phyloP scores from a whole-genome alignment of 2,888 invertebrate genomes.

The Drosophila lutescens region DNA sequence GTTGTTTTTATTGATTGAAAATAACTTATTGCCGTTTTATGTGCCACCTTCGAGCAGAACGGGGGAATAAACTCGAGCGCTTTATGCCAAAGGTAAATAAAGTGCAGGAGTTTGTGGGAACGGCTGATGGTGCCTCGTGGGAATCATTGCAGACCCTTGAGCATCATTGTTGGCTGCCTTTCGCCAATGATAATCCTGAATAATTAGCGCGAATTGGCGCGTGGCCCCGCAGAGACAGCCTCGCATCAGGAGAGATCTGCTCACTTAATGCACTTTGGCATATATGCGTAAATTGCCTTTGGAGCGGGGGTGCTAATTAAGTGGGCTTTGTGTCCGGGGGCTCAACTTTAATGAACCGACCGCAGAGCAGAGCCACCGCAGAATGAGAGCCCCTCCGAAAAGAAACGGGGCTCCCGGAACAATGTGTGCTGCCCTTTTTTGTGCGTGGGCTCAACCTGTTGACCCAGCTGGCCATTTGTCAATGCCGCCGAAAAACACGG shows the following conservation, averaged over 20 bases:
- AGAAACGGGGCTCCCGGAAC: neutral
- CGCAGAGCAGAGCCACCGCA: neutral
- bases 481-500: conserved; percentile 24
- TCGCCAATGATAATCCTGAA: conserved; percentile 41
- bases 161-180: conserved; percentile 13
- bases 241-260: conserved; percentile 27
- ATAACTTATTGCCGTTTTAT: conserved; percentile 77
- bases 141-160: conserved; percentile 23
- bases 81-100: conserved; percentile 74
- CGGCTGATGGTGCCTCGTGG: conserved; percentile 5
- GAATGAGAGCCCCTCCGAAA: conserved; percentile 1
- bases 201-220: conserved; percentile 46
- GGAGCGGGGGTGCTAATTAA: conserved; percentile 61
- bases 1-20: conserved; percentile 78
- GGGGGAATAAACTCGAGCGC: conserved; percentile 61
- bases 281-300: conserved; percentile 40
- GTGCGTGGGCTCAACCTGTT: conserved; percentile 32
- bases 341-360: conserved; percentile 55
- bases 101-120: conserved; percentile 37
- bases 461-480: conserved; percentile 55
- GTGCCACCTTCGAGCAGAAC: conserved; percentile 33
- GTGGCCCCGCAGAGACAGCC: conserved; percentile 27
- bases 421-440: conserved; percentile 10
- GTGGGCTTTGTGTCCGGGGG: conserved; percentile 46
- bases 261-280: conserved; percentile 52